Base-by-base conservation (phyloP, 2,888 invertebrate genomes). In the Prosapia bicincta region DNA sequence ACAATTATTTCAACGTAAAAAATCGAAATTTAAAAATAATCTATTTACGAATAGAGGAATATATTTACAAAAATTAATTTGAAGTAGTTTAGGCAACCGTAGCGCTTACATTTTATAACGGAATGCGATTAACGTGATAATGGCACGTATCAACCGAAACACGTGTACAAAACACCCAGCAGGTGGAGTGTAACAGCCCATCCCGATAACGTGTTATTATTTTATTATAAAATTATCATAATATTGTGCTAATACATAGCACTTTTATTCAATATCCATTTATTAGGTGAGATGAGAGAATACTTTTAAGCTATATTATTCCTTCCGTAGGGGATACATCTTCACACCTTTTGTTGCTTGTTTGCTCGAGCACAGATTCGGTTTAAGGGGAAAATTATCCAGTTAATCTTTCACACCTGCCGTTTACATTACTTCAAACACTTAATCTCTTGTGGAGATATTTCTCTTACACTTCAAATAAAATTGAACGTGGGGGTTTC, bases 221-320 rank as follows among this genome's bases (percentile, higher is more conserved):
- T 54, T 54, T 54, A 54, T 54, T 54, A 54, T 54, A 54, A 54
- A 54, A 54, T 54, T 54, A 54, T 54, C 54, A 54, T 54, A 54
- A 54, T 54, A 54, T 9, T 54, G 20, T 54, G 20, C 3, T n/a
- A 54, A 54, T 54, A 54, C 54, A 54, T 20, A 54, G n/a, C 54
- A 54, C 20, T 20, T 54, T 54, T 54, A 54, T 54, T 54, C 20
- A 54, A 54, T 54, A 20, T 20, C n/a, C 54, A 20, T 54, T 54
- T 54, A 54, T 54, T 54, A 54, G 15, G 38, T 30, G 9, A 30
- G 30, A 7, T 30, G 6, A 30, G 15, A 38, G 38, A 38, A 38
- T 38, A 38, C 2, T 38, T 38, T 38, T 2, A 38, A 13, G 38
- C 10, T 2, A 2, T 13, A 20, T 5, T 54, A 54, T 54, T 54